A percentile compares a stretch with the other conserved stretches of the same genome.
phyloP scores from a whole-genome alignment of 2,888 invertebrate species.

The Danaus chrysippus region DNA sequence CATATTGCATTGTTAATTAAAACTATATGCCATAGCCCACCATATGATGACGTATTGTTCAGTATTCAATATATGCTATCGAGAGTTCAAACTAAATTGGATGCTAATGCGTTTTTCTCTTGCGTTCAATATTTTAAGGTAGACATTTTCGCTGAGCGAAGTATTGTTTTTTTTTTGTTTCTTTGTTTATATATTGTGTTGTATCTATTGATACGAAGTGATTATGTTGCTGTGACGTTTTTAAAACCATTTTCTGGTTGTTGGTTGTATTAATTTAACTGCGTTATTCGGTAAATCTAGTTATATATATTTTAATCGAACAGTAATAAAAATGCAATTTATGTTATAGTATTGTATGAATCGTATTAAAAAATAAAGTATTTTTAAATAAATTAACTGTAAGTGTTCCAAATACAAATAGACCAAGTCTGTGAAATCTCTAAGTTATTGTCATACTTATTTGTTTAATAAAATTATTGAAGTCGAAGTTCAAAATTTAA shows the following conservation, averaged over 20 bases:
- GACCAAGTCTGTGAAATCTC: too few relatives aligned
- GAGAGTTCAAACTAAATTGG: background rate
- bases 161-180: conserved; percentile 44
- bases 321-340: too few relatives aligned
- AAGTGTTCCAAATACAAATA: too few relatives aligned
- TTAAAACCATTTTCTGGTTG: conserved; percentile 30
- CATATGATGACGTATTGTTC: background rate
- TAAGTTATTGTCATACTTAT: too few relatives aligned
- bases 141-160: conserved; percentile 69
- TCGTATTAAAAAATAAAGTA: too few relatives aligned
- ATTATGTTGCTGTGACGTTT: conserved; percentile 72
- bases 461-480: too few relatives aligned
- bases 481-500: too few relatives aligned
- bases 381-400: too few relatives aligned
- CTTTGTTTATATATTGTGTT: conserved; percentile 45
- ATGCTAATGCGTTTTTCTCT: conserved; percentile 30
- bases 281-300: background rate
- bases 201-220: conserved; percentile 69
- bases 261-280: conserved; percentile 16
- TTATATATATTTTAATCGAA: too few relatives aligned
- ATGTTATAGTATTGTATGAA: too few relatives aligned
- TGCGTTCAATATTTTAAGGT: conserved; percentile 46
- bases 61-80: background rate
- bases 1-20: too few relatives aligned
- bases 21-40: conserved; percentile 9